A percentile compares a stretch with the other conserved stretches of the same genome.
phyloP scores from a whole-genome alignment of 1,140 invertebrate species.

The Drosophila kepulauana region DNA sequence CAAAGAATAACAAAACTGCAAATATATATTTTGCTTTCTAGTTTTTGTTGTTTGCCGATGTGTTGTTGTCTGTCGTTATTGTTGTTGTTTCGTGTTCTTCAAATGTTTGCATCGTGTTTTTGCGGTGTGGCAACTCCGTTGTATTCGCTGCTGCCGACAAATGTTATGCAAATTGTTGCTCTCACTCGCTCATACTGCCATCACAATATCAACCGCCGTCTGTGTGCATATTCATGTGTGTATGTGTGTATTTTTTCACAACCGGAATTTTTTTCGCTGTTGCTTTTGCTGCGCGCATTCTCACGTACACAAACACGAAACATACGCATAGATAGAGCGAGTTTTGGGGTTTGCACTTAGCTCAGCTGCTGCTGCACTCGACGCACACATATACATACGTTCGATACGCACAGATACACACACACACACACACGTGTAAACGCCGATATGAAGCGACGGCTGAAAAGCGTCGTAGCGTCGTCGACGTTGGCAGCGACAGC shows the following conservation, averaged over 20 bases:
- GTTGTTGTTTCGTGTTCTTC: neutral
- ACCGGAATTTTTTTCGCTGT: conserved; percentile 77
- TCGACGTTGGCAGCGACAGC: conserved; percentile 18
- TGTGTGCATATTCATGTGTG: conserved; percentile 15
- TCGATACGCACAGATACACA: conserved; percentile 18
- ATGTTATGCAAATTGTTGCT: conserved; percentile 67
- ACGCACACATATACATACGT: conserved; percentile 11
- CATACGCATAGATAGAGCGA: conserved; percentile 11
- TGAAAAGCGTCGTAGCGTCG: conserved; percentile 40
- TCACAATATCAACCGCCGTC: conserved; percentile 9
- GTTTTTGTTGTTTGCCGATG: neutral
- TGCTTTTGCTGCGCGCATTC: conserved; percentile 73
- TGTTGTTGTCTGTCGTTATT: too few species aligned
- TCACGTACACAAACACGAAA: conserved; percentile 63
- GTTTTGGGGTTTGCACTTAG: conserved; percentile 26
- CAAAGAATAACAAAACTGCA: conserved; percentile 45
- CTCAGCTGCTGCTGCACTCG: conserved; percentile 66
- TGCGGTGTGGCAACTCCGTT: conserved; percentile 60
- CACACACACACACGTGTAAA: conserved; percentile 11
- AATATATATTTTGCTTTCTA: conserved; percentile 14
- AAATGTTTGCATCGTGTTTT: conserved; percentile 32
- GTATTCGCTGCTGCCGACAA: conserved; percentile 16
- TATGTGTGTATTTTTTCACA: conserved; percentile 58
- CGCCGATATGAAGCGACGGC: conserved; percentile 24
- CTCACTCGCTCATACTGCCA: conserved; percentile 42